Evolutionary conservation across 2,888 invertebrate genomes (phyloP), one percentile per base, ranked within the genome.

Genomic region (Philhelius pedissequus): DNA sequence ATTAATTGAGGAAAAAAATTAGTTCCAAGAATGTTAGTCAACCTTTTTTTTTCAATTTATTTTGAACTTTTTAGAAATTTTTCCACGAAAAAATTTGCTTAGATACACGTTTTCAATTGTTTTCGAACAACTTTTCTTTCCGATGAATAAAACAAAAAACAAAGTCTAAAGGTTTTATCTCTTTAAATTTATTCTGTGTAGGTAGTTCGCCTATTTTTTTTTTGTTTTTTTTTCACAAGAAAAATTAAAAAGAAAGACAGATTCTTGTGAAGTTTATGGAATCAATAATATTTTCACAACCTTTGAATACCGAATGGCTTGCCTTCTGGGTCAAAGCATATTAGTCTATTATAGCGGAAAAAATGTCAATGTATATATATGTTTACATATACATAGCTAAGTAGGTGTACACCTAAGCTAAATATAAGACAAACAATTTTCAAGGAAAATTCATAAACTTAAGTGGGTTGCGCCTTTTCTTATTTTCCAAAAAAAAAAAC

Each of bases 231-330:
- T 27, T 22, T 43, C 1, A 0, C 3, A 30, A 27, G 43, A 15
- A 9, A n/a, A n/a, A n/a, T n/a, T n/a, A n/a, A n/a, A n/a, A n/a
- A n/a, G n/a, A n/a, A 20, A 20, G 38, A 30, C 13, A 64, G 30
- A 74, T 64, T 75, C 66, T 58, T 71, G 15, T 38, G 50, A 50
- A 71, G 76, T 58, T 73, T 76, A 75, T 75, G 64, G 45, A 66
- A 82, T 82, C 71, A 81, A 71, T 66, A 71, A 81, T 77, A 73
- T 77, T 77, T 45, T 60, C 15, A 22, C 32, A 71, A 38, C 68
- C 66, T 54, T 82, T 77, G 71, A 71, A 76, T 73, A 82, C 68
- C 52, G 60, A 66, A 82, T 71, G 38, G 27, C 7, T 43, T 52
- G 32, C 13, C 60, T 60, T 58, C 15, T 48, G 50, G 58, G 69